Evolutionary conservation across 2,888 invertebrate genomes (phyloP), one percentile per base, ranked within the genome.

Genomic region (Campaea margaritaria): DNA sequence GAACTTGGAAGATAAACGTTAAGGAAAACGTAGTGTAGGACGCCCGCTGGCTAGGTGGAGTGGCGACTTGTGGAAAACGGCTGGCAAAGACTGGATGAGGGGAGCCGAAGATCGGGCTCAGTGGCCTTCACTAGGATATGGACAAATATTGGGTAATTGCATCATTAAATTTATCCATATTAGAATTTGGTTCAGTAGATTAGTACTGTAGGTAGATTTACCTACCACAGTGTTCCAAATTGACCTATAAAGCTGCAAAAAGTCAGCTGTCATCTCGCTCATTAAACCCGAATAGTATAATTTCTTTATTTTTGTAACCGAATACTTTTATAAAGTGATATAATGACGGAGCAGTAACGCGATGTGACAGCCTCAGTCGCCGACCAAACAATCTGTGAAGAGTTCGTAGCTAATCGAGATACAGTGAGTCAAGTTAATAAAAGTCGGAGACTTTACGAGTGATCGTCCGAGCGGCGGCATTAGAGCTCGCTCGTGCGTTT

Each of bases 241-340:
- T 55, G 52, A 58, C 52, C 54, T 54, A 56, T 63, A 62, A 44
- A 12, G 39, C 11, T 28, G 52, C 58, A 63, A 52, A 58, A 59
- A 62, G 38, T 50, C 1, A 42, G 28, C 48, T 39, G 60, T 38
- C 49, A 36, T 39, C 42, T 46, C 42, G 42, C 31, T 56, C 38
- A 16, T 55, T 50, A 41, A 52, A 42, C 45, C 34, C 28, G 47
- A 21, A 21, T 21, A 21, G 21, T 3, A 42, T 44, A 57, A 59
- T 58, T 73, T 62, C 49, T 78, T 74, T 76, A 74, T 73, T 74
- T 78, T 62, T 70, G 75, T 72, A 76, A 76, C 65, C 56, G 55
- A 73, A 78, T 76, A 62, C 76, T 74, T 73, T 76, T 74, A 79
- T 75, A 73, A 73, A 79, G 75, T 73, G 70, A 72, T 81, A 59